Base-by-base conservation (phyloP, 2,888 invertebrate species). In the Kuschelorhynchus macadamiae region DNA sequence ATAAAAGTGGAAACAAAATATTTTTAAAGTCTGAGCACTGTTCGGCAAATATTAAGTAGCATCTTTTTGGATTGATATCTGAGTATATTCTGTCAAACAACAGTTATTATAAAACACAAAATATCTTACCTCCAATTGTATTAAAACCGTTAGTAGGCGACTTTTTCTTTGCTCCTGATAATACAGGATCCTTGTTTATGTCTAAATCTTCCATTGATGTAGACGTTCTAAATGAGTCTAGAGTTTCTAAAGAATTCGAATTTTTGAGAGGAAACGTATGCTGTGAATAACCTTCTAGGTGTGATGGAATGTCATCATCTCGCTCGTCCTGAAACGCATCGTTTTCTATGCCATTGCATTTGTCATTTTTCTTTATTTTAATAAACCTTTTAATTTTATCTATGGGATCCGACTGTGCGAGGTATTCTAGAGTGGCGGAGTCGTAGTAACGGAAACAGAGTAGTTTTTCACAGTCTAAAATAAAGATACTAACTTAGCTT, bases 381-480 rank as follows among this genome's bases (percentile, higher is more conserved):
- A 82, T 77, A 61, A 81, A 79, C 71, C 87, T 87, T 74, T 87
- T 87, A 72, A 87, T 84, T 72, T 87, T 86, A 49, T 85, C 85
- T 0, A 87, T 84, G 66, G 89, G 88, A 67, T 88, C 86, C 8
- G 89, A 88, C 81, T 90, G 89, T 70, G 89, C 90, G 72, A 88
- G 85, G 79, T 89, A 89, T 76, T 89, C 88, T 75, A 89, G 85
- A 71, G 86, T 87, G 66, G 88, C 85, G 73, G 89, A 88, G 83
- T 88, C 88, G 84, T 89, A 90, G 83, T 90, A 91, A 53, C 90
- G 90, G 81, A 91, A 90, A 81, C 90, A 90, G 73, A 90, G 85
- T 72, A 90, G 85, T 81, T 89, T 90, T 80, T 89, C 88, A 81
- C 89, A 89, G 81, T 90, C 90, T 90, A 86, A 70, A 88, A 88